Base-by-base conservation (phyloP, 2,113 vertebrate genomes). In the Spizaetus ornatus region DNA sequence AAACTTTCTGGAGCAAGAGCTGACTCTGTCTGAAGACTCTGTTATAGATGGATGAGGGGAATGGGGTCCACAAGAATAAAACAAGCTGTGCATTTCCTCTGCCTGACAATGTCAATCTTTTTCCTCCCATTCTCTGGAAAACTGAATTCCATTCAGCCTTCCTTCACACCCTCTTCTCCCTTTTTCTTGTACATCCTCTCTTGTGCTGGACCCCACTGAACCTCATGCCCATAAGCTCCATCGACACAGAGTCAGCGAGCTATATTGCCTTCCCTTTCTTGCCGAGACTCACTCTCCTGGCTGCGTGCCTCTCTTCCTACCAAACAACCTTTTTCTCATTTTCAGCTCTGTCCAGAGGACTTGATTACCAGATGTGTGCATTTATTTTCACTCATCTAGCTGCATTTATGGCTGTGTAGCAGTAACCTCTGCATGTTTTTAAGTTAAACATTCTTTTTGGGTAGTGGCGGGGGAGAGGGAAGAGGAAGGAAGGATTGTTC, bases 361-460 rank as follows among this genome's bases (percentile, higher is more conserved):
- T 91, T 69, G 66, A 72, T 95, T 96, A 87, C 42, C 66, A 95
- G 83, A 91, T 66, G n/a, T n/a, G 22, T 70, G 78, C 26, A 25
- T 62, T 87, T 72, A 63, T 72, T 96, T 92, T 91, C 62, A 38
- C 63, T 88, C n/a, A 43, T 74, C 50, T 81, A 74, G 43, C 52
- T 93, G 65, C 50, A 65, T 79, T 94, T 87, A 79, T 34, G 72
- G 52, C 58, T 69, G 13, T 43, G 34, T 32, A 82, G 45, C 40
- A 31, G 58, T 38, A 82, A 85, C 27, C 21, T 85, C 34, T 82
- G 62, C 27, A 14, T 45, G 25, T 65, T 95, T 82, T 61, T 65
- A 47, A 76, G 52, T 47, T 56, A 74, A 74, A 55, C 56, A 27
- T 70, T 77, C 16, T 88, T 71, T 43, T 91, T 4, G 1, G 31